phyloP scores from a whole-genome alignment of 2,113 vertebrate genomes.

The Lanius ludovicianus region DNA sequence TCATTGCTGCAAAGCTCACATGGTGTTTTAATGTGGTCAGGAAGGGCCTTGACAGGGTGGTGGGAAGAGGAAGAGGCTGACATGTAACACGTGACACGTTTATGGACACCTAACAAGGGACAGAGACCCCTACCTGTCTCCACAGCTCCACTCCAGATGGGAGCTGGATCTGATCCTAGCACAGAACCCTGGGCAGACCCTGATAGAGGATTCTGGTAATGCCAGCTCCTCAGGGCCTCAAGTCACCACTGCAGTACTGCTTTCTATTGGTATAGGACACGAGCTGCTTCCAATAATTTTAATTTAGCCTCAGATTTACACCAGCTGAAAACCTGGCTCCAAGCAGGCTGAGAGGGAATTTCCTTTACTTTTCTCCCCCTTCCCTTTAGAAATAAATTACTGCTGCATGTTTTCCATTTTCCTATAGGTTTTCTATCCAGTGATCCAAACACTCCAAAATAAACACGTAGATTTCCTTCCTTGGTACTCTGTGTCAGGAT shows the following conservation, averaged over 20 bases:
- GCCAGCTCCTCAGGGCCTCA: neutral
- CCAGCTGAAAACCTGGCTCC: conserved; percentile 18
- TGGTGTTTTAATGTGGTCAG: neutral
- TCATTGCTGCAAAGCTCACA: neutral
- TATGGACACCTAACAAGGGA: neutral
- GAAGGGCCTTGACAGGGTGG: neutral
- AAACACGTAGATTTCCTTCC: conserved; percentile 40
- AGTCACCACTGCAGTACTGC: neutral
- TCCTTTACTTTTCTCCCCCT: conserved; percentile 35
- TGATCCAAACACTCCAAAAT: conserved; percentile 43
- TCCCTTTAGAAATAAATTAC: conserved; percentile 42
- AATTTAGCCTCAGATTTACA: neutral
- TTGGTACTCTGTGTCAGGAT: conserved; percentile 14
- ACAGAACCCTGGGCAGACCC: neutral
- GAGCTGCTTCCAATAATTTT: neutral
- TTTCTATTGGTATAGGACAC: neutral
- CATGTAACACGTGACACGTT: rapidly evolving
- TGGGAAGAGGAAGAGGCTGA: neutral
- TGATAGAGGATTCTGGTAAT: neutral
- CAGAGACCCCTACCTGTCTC: neutral
- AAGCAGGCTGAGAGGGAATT: conserved; percentile 30
- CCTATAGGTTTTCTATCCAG: conserved; percentile 44
- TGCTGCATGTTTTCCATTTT: conserved; percentile 49
- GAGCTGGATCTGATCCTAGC: neutral
- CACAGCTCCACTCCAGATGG: neutral